Evolutionary conservation across 2,113 vertebrate genomes (phyloP).

Genomic region (Clarias gariepinus): DNA sequence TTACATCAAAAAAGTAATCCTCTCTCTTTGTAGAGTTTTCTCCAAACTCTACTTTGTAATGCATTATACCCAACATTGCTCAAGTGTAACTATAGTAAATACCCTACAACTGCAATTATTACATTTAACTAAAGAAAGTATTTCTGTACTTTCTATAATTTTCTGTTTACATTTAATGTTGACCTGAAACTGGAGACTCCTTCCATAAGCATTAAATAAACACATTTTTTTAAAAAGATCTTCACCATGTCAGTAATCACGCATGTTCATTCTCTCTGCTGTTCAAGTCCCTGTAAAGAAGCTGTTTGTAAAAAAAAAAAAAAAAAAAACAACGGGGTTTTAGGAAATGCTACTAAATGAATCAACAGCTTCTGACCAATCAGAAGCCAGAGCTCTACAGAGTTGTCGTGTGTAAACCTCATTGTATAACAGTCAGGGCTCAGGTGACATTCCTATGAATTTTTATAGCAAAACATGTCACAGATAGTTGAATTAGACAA

Average conservation of each 20-base stretch:
- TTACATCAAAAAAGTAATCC: too few species aligned
- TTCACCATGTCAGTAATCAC: neutral
- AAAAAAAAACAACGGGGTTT: neutral
- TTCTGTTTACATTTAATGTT: neutral
- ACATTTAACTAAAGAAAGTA: neutral
- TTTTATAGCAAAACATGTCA: conserved; percentile 14
- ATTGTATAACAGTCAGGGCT: neutral
- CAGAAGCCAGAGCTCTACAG: neutral
- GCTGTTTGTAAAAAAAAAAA: neutral
- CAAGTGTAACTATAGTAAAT: neutral
- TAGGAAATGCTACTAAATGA: neutral
- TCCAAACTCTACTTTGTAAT: too few species aligned
- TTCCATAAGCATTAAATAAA: neutral
- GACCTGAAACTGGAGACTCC: neutral
- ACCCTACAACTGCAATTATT: neutral
- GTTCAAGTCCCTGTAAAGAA: neutral
- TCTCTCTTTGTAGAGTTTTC: too few species aligned
- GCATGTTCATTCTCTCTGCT: neutral
- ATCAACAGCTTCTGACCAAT: neutral
- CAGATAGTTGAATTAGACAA: conserved; percentile 25
- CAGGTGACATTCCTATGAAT: conserved; percentile 19
- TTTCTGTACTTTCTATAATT: neutral
- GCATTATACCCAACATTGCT: too few species aligned
- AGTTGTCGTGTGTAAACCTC: neutral
- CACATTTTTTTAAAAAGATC: neutral